Conservation (phyloP, 2,888 invertebrate species). For the Trypoxylon attenuatum region DNA sequence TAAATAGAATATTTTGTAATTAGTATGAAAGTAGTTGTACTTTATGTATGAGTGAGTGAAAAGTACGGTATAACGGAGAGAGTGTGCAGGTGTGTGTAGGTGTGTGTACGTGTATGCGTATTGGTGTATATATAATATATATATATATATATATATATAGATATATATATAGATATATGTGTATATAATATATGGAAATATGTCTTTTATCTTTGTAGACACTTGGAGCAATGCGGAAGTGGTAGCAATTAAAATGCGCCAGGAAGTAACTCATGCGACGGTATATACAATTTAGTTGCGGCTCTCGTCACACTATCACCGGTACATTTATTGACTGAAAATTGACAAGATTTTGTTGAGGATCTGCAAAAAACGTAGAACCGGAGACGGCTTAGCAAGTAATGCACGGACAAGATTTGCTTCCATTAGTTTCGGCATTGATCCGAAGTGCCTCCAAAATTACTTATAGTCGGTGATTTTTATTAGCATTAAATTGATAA, state of each 20-base stretch:
- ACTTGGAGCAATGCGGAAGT: constrained; percentile 40
- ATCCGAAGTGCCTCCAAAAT: constrained; percentile 53
- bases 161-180: constrained; percentile 3
- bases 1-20: constrained; percentile 64
- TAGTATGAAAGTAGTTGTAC: constrained; percentile 71
- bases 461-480: constrained; percentile 33
- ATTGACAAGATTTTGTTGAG: constrained; percentile 48
- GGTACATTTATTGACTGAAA: constrained; percentile 53
- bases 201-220: constrained; percentile 43
- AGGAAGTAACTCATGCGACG: constrained; percentile 27
- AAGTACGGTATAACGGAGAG: constrained; percentile 49
- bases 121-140: constrained; percentile 29
- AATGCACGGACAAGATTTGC: constrained; percentile 29
- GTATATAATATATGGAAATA: constrained; percentile 47
- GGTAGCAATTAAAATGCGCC: constrained; percentile 39
- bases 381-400: too few relatives aligned
- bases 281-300: constrained; percentile 42
- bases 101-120: constrained; percentile 31
- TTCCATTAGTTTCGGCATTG: constrained; percentile 15
- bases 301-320: constrained; percentile 21
- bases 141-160: constrained; percentile 24
- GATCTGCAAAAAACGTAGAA: constrained; percentile 42
- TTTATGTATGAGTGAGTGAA: constrained; percentile 59
- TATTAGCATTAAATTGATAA: constrained; percentile 58
- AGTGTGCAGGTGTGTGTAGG: constrained; percentile 38